Conservation (phyloP, 1,140 invertebrate species). For the Dinoponera quadriceps region DNA sequence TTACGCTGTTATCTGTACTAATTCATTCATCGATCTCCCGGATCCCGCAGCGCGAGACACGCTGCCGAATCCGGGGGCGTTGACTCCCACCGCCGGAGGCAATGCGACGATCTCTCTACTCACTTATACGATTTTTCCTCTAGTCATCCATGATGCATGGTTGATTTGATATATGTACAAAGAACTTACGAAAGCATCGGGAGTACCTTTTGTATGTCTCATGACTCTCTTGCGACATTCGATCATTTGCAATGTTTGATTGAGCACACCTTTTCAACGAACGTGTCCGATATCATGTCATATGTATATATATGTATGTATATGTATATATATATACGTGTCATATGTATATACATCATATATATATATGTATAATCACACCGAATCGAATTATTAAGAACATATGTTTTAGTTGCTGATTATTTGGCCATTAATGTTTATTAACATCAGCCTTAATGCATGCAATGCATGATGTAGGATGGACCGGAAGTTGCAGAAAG, state of each 20-base stretch:
- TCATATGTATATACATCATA: constrained; percentile 60
- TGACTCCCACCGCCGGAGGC: constrained; percentile 41
- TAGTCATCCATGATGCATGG: constrained; percentile 73
- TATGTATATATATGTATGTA: constrained; percentile 65
- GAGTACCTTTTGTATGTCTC: constrained; percentile 63
- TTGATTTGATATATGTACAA: constrained; percentile 71
- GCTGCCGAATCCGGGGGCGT: constrained; percentile 42
- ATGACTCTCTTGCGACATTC: constrained; percentile 59
- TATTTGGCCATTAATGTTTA: constrained; percentile 81
- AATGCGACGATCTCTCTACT: constrained; percentile 63
- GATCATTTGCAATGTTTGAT: constrained; percentile 69
- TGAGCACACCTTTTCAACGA: constrained; percentile 67
- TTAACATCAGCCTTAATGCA: constrained; percentile 85
- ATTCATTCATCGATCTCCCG: constrained; percentile 66
- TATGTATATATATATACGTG: constrained; percentile 68
- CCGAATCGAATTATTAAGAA: constrained; percentile 71
- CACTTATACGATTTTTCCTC: constrained; percentile 54
- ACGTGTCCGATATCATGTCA: constrained; percentile 55
- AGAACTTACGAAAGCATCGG: constrained; percentile 59
- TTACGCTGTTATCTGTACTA: constrained; percentile 66
- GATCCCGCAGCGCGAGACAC: constrained; percentile 62
- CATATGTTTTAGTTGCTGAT: constrained; percentile 77
- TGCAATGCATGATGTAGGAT: constrained; percentile 85
- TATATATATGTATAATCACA: constrained; percentile 67
- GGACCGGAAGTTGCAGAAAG: constrained; percentile 84